Evolutionary conservation across 2,888 invertebrate genomes (phyloP).

Genomic region (Drosophila borealis): DNA sequence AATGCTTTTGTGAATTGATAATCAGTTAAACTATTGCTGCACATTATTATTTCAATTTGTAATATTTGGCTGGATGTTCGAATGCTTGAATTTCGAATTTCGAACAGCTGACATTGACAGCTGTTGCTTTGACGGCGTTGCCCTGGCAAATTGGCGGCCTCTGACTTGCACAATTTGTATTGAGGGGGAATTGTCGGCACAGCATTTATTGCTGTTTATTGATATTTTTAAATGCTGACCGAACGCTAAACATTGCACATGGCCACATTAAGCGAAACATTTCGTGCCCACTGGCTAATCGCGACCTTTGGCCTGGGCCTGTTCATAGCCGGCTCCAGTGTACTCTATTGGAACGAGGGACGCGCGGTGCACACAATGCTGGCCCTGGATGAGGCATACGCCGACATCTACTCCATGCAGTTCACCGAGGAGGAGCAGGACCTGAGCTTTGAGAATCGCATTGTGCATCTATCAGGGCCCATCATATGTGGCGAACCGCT

Average conservation of each 20-base stretch:
- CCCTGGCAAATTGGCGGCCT: constrained; percentile 15
- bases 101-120: background rate
- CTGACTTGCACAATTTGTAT: constrained; percentile 7
- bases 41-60: constrained; percentile 83
- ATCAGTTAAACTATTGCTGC: constrained; percentile 87
- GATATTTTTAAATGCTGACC: constrained; percentile 28
- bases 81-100: constrained; percentile 17
- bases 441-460: constrained; percentile 89
- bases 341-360: constrained; percentile 94
- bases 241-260: constrained; percentile 28
- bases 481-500: constrained; percentile 92
- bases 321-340: constrained; percentile 88
- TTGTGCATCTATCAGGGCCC: constrained; percentile 92
- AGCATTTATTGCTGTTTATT: constrained; percentile 29
- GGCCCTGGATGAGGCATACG: constrained; percentile 91
- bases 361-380: constrained; percentile 92
- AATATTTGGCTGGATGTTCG: constrained; percentile 9
- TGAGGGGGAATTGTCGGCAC: constrained; percentile 4
- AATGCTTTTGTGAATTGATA: constrained; percentile 90
- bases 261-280: constrained; percentile 77
- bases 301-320: constrained; percentile 89
- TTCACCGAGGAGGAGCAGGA: constrained; percentile 89
- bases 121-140: constrained; percentile 15
- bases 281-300: constrained; percentile 87
- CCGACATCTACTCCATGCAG: constrained; percentile 86